Percentiles rank a stretch among this genome's conserved stretches.
Evolutionary conservation across 1,140 invertebrate species (phyloP).

Genomic region (Bactericera cockerelli): DNA sequence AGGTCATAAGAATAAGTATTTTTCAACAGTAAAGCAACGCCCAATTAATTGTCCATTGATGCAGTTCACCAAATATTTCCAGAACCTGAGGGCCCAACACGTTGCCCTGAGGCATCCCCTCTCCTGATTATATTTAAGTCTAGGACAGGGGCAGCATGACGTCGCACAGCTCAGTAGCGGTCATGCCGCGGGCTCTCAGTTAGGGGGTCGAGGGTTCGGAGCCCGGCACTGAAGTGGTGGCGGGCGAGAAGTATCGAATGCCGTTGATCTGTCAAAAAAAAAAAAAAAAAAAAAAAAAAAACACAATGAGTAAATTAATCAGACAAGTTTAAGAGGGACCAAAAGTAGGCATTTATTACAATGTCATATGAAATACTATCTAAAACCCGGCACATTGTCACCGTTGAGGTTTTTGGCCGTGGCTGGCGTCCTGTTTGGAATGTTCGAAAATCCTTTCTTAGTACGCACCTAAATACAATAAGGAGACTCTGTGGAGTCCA

Average conservation of each 20-base stretch:
- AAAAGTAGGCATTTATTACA: neutral
- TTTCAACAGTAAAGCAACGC: no score
- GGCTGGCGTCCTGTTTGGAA: neutral
- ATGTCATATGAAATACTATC: neutral
- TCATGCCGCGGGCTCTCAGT: neutral
- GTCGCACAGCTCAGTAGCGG: neutral
- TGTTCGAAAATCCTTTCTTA: neutral
- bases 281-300: no score
- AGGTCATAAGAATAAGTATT: no score
- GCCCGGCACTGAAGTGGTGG: neutral
- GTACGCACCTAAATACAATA: neutral
- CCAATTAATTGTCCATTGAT: no score
- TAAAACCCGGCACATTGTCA: neutral
- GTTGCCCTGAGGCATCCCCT: no score
- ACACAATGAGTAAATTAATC: no score
- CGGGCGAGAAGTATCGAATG: neutral
- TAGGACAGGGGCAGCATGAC: neutral
- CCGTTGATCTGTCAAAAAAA: slow-evolving; percentile 2
- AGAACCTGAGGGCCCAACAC: no score
- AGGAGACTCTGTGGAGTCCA: neutral
- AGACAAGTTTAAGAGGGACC: neutral
- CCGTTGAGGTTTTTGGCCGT: no score
- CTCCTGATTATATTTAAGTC: neutral
- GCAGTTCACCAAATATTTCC: no score
- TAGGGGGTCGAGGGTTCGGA: slow-evolving; percentile 3